Conservation (phyloP, 2,888 invertebrate species). For the Drosophila vallismaia region DNA sequence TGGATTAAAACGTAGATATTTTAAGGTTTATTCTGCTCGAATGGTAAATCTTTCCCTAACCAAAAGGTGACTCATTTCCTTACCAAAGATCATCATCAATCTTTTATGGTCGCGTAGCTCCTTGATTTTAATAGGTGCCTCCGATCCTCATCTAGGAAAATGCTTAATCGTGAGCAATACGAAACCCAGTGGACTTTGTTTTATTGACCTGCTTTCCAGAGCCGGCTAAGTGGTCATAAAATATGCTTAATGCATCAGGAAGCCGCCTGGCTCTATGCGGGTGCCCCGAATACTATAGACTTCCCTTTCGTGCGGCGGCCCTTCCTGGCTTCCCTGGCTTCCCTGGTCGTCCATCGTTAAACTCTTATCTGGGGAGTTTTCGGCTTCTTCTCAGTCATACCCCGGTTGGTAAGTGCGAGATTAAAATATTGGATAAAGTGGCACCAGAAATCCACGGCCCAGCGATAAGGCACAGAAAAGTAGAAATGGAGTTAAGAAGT, state of each 20-base stretch:
- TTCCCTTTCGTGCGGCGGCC: slow-evolving; percentile 18
- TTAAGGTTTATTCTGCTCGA: neutral
- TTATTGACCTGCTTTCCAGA: slow-evolving; percentile 42
- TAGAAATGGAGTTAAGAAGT: slow-evolving; percentile 59
- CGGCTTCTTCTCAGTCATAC: slow-evolving; percentile 41
- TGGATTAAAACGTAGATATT: neutral
- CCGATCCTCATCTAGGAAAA: slow-evolving; percentile 13
- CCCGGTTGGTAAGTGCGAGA: slow-evolving; percentile 71
- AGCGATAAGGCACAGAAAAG: slow-evolving; percentile 54
- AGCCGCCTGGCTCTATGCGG: slow-evolving; percentile 65
- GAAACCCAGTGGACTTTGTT: slow-evolving; percentile 15
- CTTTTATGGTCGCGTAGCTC: slow-evolving; percentile 18
- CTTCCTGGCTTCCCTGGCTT: slow-evolving; percentile 2
- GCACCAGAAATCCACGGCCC: slow-evolving; percentile 63
- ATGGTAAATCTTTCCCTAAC: neutral
- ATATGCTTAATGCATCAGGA: slow-evolving; percentile 79
- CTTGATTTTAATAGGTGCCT: slow-evolving; percentile 14
- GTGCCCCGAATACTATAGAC: slow-evolving; percentile 45
- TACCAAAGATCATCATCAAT: slow-evolving; percentile 14
- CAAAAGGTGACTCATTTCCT: slow-evolving; percentile 27
- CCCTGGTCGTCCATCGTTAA: slow-evolving; percentile 30
- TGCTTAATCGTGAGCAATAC: slow-evolving; percentile 19
- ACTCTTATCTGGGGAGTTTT: slow-evolving; percentile 39
- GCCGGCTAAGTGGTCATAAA: slow-evolving; percentile 73
- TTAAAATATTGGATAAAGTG: slow-evolving; percentile 74